phyloP scores from a whole-genome alignment of 2,113 vertebrate species.

The Piliocolobus tephrosceles region DNA sequence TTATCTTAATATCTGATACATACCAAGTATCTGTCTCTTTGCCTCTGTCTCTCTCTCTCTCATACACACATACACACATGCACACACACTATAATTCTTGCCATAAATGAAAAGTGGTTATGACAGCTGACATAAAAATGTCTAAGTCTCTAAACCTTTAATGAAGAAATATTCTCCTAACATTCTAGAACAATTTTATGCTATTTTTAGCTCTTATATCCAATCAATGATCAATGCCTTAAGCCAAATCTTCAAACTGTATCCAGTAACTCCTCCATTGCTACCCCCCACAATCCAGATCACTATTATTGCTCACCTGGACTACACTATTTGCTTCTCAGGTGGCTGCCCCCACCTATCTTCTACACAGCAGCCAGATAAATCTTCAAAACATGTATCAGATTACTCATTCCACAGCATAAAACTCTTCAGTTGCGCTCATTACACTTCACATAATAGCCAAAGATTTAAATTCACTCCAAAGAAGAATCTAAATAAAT shows the following conservation, averaged over 20 bases:
- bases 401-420: not conserved
- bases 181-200: not conserved
- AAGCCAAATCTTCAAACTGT: not conserved
- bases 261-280: not conserved
- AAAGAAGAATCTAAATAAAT: not conserved
- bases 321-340: not conserved
- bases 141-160: not conserved
- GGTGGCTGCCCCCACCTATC: accelerated
- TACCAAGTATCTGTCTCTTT: not conserved
- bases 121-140: not conserved
- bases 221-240: not conserved
- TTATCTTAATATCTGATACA: not conserved
- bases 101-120: not conserved
- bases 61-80: not conserved
- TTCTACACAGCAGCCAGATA: not conserved
- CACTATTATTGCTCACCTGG: not conserved
- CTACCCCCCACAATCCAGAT: not conserved
- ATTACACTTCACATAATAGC: not conserved
- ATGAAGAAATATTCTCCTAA: not conserved
- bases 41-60: not conserved
- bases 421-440: not conserved
- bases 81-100: not conserved
- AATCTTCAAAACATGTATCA: not conserved
- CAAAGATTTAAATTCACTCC: not conserved
- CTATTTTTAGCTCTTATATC: not conserved